Evolutionary conservation across 2,888 invertebrate species (phyloP).

Genomic region (Lasioglossum zephyrum): DNA sequence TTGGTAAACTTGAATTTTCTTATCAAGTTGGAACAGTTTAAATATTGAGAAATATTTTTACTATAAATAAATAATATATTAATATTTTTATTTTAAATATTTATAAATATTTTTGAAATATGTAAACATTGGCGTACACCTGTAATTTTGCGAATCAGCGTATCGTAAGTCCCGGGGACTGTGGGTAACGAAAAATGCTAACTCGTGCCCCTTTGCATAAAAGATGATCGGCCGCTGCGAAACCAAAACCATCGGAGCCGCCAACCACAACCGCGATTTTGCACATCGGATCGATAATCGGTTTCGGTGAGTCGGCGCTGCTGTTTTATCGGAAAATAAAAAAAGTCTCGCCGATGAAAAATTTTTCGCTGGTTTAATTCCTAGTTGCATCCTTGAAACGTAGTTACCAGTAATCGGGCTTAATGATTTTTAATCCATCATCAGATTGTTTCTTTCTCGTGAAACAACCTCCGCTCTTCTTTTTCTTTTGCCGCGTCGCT

Average conservation of each 20-base stretch:
- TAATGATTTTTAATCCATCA: slow-evolving; percentile 26
- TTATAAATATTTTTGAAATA: not conserved
- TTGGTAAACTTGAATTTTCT: not conserved
- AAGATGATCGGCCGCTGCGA: slow-evolving; percentile 84
- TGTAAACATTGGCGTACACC: not conserved
- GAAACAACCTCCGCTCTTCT: slow-evolving; percentile 1
- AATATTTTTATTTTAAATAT: not conserved
- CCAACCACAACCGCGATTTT: slow-evolving; percentile 83
- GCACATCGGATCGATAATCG: slow-evolving; percentile 41
- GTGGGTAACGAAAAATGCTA: slow-evolving; percentile 5
- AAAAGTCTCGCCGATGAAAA: not conserved
- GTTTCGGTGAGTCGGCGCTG: slow-evolving; percentile 16
- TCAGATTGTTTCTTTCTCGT: not conserved
- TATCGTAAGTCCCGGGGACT: not conserved
- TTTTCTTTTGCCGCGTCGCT: slow-evolving; percentile 9
- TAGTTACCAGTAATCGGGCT: slow-evolving; percentile 36
- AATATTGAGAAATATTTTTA: not conserved
- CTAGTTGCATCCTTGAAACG: not conserved
- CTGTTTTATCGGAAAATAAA: not conserved
- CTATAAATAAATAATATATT: too few relatives aligned
- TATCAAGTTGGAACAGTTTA: not conserved
- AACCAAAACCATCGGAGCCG: slow-evolving; percentile 86
- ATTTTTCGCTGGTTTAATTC: not conserved
- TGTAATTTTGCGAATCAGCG: not conserved
- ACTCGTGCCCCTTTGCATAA: slow-evolving; percentile 83